Evolutionary conservation across 2,113 vertebrate genomes (phyloP).

Genomic region (Chloebia gouldiae): DNA sequence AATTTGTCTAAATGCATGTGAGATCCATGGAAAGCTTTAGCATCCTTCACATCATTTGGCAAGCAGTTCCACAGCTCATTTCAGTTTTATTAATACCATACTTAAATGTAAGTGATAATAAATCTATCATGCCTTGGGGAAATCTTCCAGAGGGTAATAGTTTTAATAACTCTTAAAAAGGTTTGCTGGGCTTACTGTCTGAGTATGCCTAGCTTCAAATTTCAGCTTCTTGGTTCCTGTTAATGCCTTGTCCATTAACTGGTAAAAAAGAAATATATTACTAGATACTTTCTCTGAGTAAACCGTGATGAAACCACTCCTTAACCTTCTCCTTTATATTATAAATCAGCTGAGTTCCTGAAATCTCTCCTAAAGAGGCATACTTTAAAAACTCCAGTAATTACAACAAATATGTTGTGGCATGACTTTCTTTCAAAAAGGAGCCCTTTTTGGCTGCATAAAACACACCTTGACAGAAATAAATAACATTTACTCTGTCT

Average conservation of each 20-base stretch:
- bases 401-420: neutral
- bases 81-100: neutral
- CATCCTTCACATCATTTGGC: neutral
- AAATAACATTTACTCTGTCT: neutral
- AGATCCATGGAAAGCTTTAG: neutral
- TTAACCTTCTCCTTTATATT: neutral
- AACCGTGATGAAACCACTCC: neutral
- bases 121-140: neutral
- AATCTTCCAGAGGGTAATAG: neutral
- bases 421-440: neutral
- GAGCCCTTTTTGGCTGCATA: neutral
- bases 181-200: neutral
- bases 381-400: neutral
- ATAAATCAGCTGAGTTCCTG: neutral
- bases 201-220: neutral
- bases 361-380: neutral
- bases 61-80: neutral
- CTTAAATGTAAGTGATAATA: neutral
- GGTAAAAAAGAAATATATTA: neutral
- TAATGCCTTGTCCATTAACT: neutral
- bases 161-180: conserved; percentile 9
- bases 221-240: neutral
- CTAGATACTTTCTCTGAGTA: neutral
- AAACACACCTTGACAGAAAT: neutral
- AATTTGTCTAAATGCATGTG: neutral